A percentile compares a stretch with the other conserved stretches of the same genome.
Conservation (phyloP, 1,140 invertebrate species). For the Drosophila parvula region DNA sequence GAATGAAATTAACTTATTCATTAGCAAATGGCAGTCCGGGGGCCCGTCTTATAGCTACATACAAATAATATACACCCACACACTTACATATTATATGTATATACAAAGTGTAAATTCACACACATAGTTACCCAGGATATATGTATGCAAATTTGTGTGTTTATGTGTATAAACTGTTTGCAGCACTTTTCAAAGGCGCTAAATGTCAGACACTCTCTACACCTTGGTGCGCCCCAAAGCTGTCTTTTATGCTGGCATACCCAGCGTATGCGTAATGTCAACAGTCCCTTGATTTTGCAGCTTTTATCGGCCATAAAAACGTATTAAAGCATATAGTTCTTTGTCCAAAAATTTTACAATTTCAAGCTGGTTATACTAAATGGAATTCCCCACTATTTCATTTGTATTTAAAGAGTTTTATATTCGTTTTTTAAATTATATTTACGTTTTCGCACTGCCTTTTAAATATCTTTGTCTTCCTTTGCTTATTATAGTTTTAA, state of each 20-base stretch:
- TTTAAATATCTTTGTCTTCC: background rate
- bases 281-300: background rate
- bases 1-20: conserved; percentile 79
- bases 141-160: conserved; percentile 26
- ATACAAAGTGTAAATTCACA: conserved; percentile 16
- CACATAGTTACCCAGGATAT: conserved; percentile 18
- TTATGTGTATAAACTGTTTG: conserved; percentile 30
- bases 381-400: no score
- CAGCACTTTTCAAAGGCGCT: conserved; percentile 41
- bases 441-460: background rate
- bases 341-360: background rate
- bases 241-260: conserved; percentile 28
- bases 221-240: conserved; percentile 29
- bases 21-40: conserved; percentile 76
- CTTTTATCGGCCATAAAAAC: background rate
- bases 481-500: no score
- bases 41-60: conserved; percentile 41
- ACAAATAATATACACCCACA: conserved; percentile 1
- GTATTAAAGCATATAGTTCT: background rate
- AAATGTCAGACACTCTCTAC: conserved; percentile 51
- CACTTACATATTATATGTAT: conserved; percentile 6
- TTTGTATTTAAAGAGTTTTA: no score
- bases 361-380: background rate
- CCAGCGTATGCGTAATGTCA: conserved; percentile 21
- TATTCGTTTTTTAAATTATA: rapidly evolving